phyloP scores from a whole-genome alignment of 2,113 vertebrate genomes.

The Grallaria varia region DNA sequence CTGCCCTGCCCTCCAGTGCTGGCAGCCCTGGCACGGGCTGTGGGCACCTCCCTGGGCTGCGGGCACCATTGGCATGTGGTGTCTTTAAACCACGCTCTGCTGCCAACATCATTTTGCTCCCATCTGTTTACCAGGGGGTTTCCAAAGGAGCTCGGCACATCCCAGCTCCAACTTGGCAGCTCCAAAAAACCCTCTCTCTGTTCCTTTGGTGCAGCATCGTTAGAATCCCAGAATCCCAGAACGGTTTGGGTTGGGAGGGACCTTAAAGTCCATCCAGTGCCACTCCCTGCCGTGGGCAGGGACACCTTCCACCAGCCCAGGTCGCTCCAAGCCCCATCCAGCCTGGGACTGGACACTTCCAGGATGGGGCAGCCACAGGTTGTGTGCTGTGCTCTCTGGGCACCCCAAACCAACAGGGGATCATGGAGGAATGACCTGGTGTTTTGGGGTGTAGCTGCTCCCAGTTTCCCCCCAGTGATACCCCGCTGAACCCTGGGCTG shows the following conservation, averaged over 20 bases:
- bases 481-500: background rate
- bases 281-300: background rate
- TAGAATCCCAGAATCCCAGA: background rate
- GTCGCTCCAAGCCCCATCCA: background rate
- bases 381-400: rapidly evolving
- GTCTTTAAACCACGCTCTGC: background rate
- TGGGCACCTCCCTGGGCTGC: background rate
- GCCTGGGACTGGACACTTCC: background rate
- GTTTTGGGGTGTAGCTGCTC: background rate
- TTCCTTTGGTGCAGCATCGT: rapidly evolving
- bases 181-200: background rate
- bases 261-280: background rate
- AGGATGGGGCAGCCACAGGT: background rate
- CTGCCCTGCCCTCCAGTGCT: background rate
- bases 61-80: background rate
- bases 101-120: background rate
- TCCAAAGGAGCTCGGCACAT: background rate
- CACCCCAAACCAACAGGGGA: background rate
- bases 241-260: background rate
- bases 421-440: background rate
- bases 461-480: background rate
- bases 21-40: background rate
- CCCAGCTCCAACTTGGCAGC: background rate
- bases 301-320: background rate
- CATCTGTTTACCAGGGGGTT: background rate